Percentiles rank a stretch among this genome's conserved stretches.
These are phyloP conservation scores for Neoseiulus cucumeris DNA, from an alignment of 1,140 invertebrate genomes.

Conservation along the genomic window DNA sequence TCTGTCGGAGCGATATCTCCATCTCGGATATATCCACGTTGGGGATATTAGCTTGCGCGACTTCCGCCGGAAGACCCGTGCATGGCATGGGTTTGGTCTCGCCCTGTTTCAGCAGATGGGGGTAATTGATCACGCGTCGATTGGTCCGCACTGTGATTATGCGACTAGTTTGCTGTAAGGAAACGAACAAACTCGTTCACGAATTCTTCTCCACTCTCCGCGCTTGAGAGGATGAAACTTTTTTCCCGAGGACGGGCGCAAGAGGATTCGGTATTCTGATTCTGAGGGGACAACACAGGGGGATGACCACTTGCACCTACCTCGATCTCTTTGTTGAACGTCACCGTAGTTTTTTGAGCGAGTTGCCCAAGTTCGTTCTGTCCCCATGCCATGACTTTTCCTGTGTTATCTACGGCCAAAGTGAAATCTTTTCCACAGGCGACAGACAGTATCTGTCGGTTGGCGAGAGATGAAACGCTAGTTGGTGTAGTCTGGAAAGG, in stretches of 20 bases:
- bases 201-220: too few species aligned
- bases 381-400: conserved; percentile 38
- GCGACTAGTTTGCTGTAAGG: conserved; percentile 3
- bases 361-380: conserved; percentile 37
- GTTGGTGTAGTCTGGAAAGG: conserved; percentile 23
- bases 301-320: not conserved
- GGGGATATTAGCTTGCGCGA: not conserved
- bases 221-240: too few species aligned
- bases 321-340: not conserved
- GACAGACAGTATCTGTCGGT: conserved; percentile 23
- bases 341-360: not conserved
- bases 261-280: too few species aligned
- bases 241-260: too few species aligned
- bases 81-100: conserved; percentile 14
- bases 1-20: not conserved
- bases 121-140: conserved; percentile 19
- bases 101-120: conserved; percentile 17
- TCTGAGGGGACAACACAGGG: too few species aligned
- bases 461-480: conserved; percentile 27
- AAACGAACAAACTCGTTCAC: not conserved
- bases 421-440: conserved; percentile 26
- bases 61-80: not conserved
- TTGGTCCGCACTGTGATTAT: conserved; percentile 19
- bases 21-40: conserved; percentile 8
- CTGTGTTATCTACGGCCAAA: conserved; percentile 24